Percentiles rank a stretch among this genome's conserved stretches.
phyloP scores from a whole-genome alignment of 2,888 invertebrate genomes.

The Thereva unica region DNA sequence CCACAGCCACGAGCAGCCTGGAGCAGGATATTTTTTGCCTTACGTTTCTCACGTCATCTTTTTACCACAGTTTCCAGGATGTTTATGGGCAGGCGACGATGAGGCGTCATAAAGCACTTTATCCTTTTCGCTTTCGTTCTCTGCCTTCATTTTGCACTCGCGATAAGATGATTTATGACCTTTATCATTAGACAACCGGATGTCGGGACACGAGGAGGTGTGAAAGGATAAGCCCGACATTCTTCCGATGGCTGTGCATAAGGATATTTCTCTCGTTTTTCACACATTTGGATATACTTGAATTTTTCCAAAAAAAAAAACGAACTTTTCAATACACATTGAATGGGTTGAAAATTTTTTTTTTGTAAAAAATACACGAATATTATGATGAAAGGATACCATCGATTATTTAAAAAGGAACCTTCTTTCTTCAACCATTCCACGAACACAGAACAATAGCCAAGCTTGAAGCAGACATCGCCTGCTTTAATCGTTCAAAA shows the following conservation, averaged over 20 bases:
- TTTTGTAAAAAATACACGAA: too few species aligned
- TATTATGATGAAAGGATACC: too few species aligned
- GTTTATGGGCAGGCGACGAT: not conserved
- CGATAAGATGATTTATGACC: constrained; percentile 35
- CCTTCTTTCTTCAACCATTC: too few species aligned
- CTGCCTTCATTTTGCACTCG: constrained; percentile 27
- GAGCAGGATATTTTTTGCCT: too few species aligned
- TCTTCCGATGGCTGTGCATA: constrained; percentile 24
- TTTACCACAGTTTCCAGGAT: constrained; percentile 13
- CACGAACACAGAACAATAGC: too few species aligned
- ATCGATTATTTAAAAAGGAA: too few species aligned
- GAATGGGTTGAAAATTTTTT: too few species aligned
- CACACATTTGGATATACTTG: not conserved
- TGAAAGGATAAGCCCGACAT: constrained; percentile 30
- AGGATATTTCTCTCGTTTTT: constrained; percentile 19
- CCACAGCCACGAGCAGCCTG: not conserved
- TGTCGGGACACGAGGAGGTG: constrained; percentile 25
- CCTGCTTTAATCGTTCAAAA: too few species aligned
- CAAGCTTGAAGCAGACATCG: too few species aligned
- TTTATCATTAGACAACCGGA: constrained; percentile 31
- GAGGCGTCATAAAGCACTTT: constrained; percentile 10
- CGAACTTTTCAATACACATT: too few species aligned
- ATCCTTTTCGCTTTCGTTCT: constrained; percentile 14
- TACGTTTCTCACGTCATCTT: not conserved
- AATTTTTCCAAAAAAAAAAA: too few species aligned